Conservation (phyloP, 2,888 invertebrate genomes). For the Tinea semifulvella region DNA sequence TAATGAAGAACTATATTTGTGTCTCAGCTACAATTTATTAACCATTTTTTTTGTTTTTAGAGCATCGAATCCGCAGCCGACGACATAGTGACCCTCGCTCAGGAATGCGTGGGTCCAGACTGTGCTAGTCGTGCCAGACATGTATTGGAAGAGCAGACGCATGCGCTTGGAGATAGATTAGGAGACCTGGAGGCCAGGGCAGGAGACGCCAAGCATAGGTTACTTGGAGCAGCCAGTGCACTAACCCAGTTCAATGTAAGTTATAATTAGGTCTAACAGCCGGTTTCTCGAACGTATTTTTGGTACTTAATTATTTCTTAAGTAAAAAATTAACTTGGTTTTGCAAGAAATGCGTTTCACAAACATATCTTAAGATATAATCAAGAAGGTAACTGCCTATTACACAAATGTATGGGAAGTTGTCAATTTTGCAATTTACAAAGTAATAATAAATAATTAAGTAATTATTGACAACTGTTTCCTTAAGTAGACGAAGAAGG, state of each 20-base stretch:
- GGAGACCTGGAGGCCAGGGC: conserved; percentile 80
- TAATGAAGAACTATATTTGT: too few species aligned
- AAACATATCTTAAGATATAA: too few species aligned
- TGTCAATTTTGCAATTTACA: too few species aligned
- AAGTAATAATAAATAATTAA: too few species aligned
- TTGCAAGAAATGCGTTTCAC: too few species aligned
- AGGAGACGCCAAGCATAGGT: conserved; percentile 78
- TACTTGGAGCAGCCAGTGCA: conserved; percentile 88
- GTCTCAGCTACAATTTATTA: too few species aligned
- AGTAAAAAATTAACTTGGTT: too few species aligned
- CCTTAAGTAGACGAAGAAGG: too few species aligned
- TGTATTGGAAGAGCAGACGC: conserved; percentile 78
- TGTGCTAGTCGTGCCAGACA: conserved; percentile 80
- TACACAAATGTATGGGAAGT: too few species aligned
- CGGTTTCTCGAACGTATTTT: neutral
- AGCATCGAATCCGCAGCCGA: conserved; percentile 73
- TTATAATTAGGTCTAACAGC: neutral
- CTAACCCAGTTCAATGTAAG: conserved; percentile 83
- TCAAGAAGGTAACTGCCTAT: too few species aligned
- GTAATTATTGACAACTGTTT: too few species aligned
- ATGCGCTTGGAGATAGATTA: conserved; percentile 77
- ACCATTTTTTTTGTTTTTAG: conserved; percentile 25
- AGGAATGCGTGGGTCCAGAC: conserved; percentile 75
- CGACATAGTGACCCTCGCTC: conserved; percentile 67
- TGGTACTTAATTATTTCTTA: too few species aligned